phyloP scores from a whole-genome alignment of 2,888 invertebrate species.

The Sinelater perroti region DNA sequence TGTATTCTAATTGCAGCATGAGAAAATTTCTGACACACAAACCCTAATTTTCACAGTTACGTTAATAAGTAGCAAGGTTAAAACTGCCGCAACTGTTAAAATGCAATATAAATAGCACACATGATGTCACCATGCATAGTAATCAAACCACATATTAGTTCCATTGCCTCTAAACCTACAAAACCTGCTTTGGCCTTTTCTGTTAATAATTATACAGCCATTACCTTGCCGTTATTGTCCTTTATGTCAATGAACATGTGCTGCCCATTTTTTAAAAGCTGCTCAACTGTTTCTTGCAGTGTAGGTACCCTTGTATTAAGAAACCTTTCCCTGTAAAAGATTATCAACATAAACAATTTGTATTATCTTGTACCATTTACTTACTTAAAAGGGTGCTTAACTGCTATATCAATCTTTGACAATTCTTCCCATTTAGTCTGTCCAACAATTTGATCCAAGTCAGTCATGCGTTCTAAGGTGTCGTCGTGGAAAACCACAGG shows the following conservation, averaged over 20 bases:
- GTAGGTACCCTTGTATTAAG: slow-evolving; percentile 69
- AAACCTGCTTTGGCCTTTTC: too few species aligned
- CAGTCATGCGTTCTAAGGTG: slow-evolving; percentile 73
- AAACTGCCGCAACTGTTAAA: neutral
- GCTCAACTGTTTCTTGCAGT: slow-evolving; percentile 74
- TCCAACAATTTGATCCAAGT: slow-evolving; percentile 63
- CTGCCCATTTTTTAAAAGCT: slow-evolving; percentile 71
- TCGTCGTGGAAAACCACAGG: slow-evolving; percentile 81
- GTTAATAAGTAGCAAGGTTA: neutral
- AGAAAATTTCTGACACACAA: slow-evolving; percentile 20
- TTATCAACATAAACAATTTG: slow-evolving; percentile 5
- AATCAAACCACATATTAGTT: too few species aligned
- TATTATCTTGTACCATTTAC: slow-evolving; percentile 17
- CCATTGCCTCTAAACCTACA: too few species aligned
- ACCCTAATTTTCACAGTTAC: neutral
- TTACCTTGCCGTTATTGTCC: slow-evolving; percentile 69
- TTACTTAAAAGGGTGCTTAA: slow-evolving; percentile 75
- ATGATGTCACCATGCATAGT: neutral
- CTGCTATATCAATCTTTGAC: slow-evolving; percentile 70
- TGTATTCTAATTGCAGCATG: too few species aligned
- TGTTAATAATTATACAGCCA: too few species aligned
- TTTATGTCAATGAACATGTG: slow-evolving; percentile 84
- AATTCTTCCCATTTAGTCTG: slow-evolving; percentile 71
- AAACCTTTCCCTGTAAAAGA: slow-evolving; percentile 67
- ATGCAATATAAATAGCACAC: neutral